phyloP scores from a whole-genome alignment of 64 coral and sea anemone species.

The Stylophora pistillata region DNA sequence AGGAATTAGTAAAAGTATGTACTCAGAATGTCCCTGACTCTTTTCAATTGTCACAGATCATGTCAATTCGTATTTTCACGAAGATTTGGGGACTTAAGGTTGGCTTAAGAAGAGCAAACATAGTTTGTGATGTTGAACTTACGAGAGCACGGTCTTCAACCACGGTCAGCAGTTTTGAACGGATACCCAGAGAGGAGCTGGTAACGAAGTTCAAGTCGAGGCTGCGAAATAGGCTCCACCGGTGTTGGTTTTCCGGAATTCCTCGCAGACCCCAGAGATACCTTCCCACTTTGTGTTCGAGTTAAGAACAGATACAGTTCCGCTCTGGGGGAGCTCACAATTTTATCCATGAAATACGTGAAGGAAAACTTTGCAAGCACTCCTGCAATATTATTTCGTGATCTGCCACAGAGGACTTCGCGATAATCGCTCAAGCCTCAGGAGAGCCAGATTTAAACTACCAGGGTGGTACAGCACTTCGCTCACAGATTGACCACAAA shows the following conservation, averaged over 20 bases:
- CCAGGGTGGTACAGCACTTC: conserved; percentile 27
- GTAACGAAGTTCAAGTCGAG: conserved; percentile 39
- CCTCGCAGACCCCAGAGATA: conserved; percentile 31
- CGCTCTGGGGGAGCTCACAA: neutral
- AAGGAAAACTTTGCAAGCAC: neutral
- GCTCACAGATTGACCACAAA: neutral
- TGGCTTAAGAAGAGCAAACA: neutral
- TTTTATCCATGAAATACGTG: neutral
- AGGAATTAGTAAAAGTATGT: too few relatives aligned
- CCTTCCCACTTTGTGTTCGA: conserved; percentile 27
- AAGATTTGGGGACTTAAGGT: neutral
- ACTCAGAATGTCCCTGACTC: neutral
- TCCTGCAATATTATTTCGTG: conserved; percentile 49
- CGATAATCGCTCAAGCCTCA: neutral
- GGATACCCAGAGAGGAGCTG: neutral
- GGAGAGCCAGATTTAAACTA: neutral
- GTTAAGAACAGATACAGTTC: conserved; percentile 28
- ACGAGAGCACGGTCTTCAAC: neutral
- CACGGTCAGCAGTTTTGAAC: neutral
- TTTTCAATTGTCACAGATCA: neutral
- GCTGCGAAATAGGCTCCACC: conserved; percentile 24
- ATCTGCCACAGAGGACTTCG: conserved; percentile 39
- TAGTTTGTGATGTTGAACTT: too few relatives aligned
- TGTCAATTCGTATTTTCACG: neutral
- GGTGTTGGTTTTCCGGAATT: conserved; percentile 39